Evolutionary conservation across 2,797 vertebrate species (phyloP), one percentile per base, ranked within the genome.

Genomic region (Urocyon cinereoargenteus): DNA sequence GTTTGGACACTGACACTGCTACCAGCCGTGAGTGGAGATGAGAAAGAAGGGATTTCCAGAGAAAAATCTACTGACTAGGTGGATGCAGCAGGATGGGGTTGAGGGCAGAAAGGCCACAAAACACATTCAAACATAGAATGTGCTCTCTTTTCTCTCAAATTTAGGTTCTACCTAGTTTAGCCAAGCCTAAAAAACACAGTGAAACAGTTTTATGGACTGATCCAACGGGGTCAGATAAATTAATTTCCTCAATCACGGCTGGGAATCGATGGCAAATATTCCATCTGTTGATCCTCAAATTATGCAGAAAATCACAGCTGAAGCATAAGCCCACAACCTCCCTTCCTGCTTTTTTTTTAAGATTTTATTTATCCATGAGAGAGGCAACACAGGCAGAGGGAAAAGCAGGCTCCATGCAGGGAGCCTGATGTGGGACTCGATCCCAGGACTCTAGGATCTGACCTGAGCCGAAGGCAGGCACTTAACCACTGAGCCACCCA

Each of bases 31-130:
- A 68, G 12, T 11, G 22, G 53, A 79, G 84, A 77, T 22, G 51
- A 22, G 31, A 91, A 64, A 75, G 51, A 53, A 86, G 21, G 34
- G 68, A 73, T 86, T 91, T 84, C 24, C 51, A 94, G 86, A 93
- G 59, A 62, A 77, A 64, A 45, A 26, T 45, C 51, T 57, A 26
- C 19, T 26, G 31, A 90, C 0, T 88, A 66, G 88, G 51, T 10
- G 11, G n/a, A 26, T 28, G 22, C 18, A 53, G 81, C 34, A 31
- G 49, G 36, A 3, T 3, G 82, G 11, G 28, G 28, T 3, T 18
- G 24, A 6, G 13, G 9, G 11, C 0, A 40, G n/a, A 83, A 90
- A 55, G n/a, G 28, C 26, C 68, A 70, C 0, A 49, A 45, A 13
- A 81, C 22, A 77, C 13, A 61, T 21, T 68, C 31, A 62, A 24